These are phyloP conservation scores for Hoplostethus atlanticus DNA, from an alignment of 2,797 vertebrate genomes.

Conservation along the genomic window DNA sequence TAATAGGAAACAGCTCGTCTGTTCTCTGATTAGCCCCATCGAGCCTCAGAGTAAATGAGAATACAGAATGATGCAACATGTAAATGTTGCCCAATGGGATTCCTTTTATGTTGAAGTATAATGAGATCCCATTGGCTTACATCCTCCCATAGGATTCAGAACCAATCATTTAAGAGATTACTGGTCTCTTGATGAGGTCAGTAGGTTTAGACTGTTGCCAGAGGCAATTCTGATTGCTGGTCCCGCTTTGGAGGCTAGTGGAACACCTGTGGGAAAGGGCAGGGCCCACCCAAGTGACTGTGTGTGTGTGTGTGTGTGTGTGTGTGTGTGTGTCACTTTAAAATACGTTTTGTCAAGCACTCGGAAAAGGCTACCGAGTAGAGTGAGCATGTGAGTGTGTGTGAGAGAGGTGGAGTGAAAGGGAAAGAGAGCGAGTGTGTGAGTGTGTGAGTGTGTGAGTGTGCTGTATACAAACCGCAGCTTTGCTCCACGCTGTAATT, in stretches of 20 bases:
- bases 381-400: constrained; percentile 30
- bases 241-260: constrained; percentile 36
- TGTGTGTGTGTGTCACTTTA: constrained; percentile 30
- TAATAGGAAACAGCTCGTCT: constrained; percentile 44
- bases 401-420: constrained; percentile 59
- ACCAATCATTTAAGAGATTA: constrained; percentile 65
- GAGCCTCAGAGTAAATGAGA: constrained; percentile 44
- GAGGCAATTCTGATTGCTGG: constrained; percentile 55
- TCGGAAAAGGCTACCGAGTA: constrained; percentile 23
- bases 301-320: constrained; percentile 17
- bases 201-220: constrained; percentile 56
- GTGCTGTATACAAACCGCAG: constrained; percentile 83
- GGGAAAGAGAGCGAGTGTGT: constrained; percentile 58
- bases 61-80: constrained; percentile 75
- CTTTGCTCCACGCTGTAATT: constrained; percentile 87
- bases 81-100: constrained; percentile 71
- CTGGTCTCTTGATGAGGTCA: constrained; percentile 70
- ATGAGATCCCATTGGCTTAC: constrained; percentile 80
- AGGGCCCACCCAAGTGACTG: constrained; percentile 66
- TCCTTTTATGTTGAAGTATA: constrained; percentile 65
- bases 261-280: constrained; percentile 60
- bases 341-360: constrained; percentile 12
- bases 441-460: constrained; percentile 62
- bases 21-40: constrained; percentile 70
- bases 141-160: constrained; percentile 63